Percentiles rank a stretch among this genome's conserved stretches.
Evolutionary conservation across 37 sponge, comb jelly and placozoan genomes (phyloP).

Genomic region (Cliona cf. orientalis): DNA sequence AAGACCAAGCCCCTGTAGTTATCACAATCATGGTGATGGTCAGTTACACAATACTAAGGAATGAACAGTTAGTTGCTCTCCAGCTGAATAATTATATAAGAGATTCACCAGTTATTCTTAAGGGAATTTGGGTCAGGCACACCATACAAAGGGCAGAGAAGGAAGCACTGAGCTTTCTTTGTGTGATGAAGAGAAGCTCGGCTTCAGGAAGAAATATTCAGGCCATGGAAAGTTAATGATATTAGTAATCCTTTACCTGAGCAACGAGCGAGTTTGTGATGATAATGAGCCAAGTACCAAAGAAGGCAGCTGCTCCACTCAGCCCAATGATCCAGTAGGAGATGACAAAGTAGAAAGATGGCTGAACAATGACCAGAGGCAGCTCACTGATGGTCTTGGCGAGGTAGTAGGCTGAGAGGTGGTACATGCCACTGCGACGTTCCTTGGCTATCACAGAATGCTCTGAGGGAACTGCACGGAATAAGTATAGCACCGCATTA

Average conservation of each 20-base stretch:
- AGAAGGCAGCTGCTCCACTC: constrained; percentile 33
- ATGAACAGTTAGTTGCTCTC: no score
- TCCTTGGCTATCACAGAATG: constrained; percentile 59
- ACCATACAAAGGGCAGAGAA: no score
- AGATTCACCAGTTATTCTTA: no score
- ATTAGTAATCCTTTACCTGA: constrained; percentile 34
- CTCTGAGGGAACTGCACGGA: constrained; percentile 48
- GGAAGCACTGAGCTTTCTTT: no score
- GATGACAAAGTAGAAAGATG: constrained; percentile 41
- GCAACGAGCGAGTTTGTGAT: constrained; percentile 7
- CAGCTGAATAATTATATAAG: no score
- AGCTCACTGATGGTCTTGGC: constrained; percentile 80
- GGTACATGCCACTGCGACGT: constrained; percentile 70
- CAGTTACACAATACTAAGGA: no score
- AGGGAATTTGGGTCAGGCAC: no score
- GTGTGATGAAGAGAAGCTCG: no score
- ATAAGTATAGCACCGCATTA: not conserved
- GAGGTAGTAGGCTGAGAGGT: constrained; percentile 77
- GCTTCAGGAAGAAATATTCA: no score
- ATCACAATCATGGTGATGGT: no score
- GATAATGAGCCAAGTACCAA: constrained; percentile 45
- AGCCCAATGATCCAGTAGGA: constrained; percentile 59
- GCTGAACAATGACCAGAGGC: constrained; percentile 59
- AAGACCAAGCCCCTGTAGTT: constrained; percentile 51
- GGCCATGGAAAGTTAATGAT: not conserved